Base-by-base conservation (phyloP, 2,113 vertebrate species). In the Cacatua alba region DNA sequence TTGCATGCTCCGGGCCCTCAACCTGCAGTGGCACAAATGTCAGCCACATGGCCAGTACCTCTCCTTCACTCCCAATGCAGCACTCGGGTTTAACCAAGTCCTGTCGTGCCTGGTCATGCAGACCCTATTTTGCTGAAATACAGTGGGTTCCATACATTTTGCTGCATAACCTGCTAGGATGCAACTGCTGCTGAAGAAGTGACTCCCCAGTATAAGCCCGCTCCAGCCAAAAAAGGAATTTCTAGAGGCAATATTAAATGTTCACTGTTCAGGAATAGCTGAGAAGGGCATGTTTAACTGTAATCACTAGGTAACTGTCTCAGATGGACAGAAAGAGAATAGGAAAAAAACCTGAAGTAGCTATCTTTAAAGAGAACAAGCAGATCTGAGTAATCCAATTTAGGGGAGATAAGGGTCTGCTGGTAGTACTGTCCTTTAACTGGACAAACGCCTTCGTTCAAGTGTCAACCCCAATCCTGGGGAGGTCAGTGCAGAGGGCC, bases 301-400 rank as follows among this genome's bases (percentile, higher is more conserved):
- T 90, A 96, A 97, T 98, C 97, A 91, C 97, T 26, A 97, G 97
- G 98, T 98, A 98, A 98, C 97, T 97, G 95, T 87, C 97, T 97
- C 96, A 97, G 97, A 98, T 97, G 97, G 97, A 91, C 95, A 96
- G 97, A 88, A 95, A 96, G 93, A 94, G 94, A 90, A 93, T 91
- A 84, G 93, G 87, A 83, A 46, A 72, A 88, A 96, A 97, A 97
- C 96, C 97, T 97, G 97, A 92, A 98, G 97, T 95, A 89, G 96
- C 98, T 98, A 97, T 98, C 98, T 98, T 97, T 98, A 98, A 98
- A 98, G 98, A 98, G 98, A 98, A 98, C 98, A 98, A 98, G 98
- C 98, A 98, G 97, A 98, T 98, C 95, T 97, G 97, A 98, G 98
- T 98, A 98, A 98, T 98, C 98, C 98, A 98, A 98, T 98, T 98